Conservation (phyloP, 2,888 invertebrate species). For the Liopterus haemorrhoidalis region DNA sequence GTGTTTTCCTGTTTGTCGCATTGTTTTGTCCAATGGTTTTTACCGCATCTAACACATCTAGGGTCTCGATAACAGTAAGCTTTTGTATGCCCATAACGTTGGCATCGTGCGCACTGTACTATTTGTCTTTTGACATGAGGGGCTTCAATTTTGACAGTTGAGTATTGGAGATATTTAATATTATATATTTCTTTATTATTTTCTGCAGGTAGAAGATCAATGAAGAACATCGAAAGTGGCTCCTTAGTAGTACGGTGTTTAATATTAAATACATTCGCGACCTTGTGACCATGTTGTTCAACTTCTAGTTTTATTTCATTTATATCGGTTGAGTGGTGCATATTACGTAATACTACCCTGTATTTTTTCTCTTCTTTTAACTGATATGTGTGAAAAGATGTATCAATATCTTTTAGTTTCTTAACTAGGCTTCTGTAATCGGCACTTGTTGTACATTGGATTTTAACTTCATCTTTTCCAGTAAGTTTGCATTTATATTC, state of each 20-base stretch:
- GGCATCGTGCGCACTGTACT: conserved; percentile 27
- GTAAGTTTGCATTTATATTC: no score
- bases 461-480: no score
- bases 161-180: conserved; percentile 7
- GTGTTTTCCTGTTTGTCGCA: conserved; percentile 19
- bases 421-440: conserved; percentile 11
- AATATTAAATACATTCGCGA: conserved; percentile 12
- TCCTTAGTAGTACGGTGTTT: conserved; percentile 12
- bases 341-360: conserved; percentile 10
- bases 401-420: conserved; percentile 1
- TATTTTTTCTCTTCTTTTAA: conserved; percentile 7
- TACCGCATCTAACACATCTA: conserved; percentile 28
- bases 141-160: conserved; percentile 5
- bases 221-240: conserved; percentile 7
- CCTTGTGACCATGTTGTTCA: conserved; percentile 9
- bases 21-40: conserved; percentile 20
- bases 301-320: conserved; percentile 14
- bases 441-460: no score
- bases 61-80: conserved; percentile 26
- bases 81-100: conserved; percentile 32
- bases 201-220: neutral
- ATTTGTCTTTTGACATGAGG: conserved; percentile 10
- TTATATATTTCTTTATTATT: conserved; percentile 13
- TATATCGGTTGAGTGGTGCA: conserved; percentile 10
- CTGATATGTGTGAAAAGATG: conserved; percentile 13